Base-by-base conservation (phyloP, 1,140 invertebrate species). In the Tetranychus cinnabarinus region DNA sequence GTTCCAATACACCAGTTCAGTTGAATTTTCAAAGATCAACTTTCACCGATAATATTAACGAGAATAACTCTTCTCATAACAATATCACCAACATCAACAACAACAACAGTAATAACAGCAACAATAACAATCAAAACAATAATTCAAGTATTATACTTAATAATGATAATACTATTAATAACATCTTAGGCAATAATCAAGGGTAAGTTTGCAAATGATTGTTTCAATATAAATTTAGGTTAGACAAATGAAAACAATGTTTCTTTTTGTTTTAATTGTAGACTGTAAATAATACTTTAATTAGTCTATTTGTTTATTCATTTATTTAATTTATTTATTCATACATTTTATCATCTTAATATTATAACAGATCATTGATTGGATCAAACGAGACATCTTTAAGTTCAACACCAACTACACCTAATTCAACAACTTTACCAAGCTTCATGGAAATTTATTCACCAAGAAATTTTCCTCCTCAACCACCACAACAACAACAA, bases 361-460 rank as follows among this genome's bases (percentile, higher is more conserved):
- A 0, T 23, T 23, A 23, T 23, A 23, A 23, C 0, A 42, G 39
- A 42, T 10, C 39, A 6, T 42, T 42, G 39, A 52, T 52, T 33
- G 50, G 31, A 31, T 52, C 50, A 33, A 23, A 7, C 15, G 23
- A 35, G 13, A 35, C 33, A 15, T 47, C 48, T 3, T 2, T 13
- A 33, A 69, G 66, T n/a, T 36, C 55, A 56, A 56, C 33, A 6
- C 55, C 55, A 39, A 56, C 55, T 36, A 56, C 67, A 70, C 68
- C 62, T 66, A 77, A 76, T 61, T 80, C 81, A 52, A 80, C 64
- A 15, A 64, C 83, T 42, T 72, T 87, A 62, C 84, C 84, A 56
- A 86, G 83, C 74, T 88, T 86, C 73, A 82, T 86, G 75, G 85
- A 87, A 72, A 87, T 83, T 36, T 86, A 86, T 70, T 84, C 82